These are phyloP conservation scores for Calliphora vicina DNA, from an alignment of 1,140 invertebrate species.

Conservation along the genomic window DNA sequence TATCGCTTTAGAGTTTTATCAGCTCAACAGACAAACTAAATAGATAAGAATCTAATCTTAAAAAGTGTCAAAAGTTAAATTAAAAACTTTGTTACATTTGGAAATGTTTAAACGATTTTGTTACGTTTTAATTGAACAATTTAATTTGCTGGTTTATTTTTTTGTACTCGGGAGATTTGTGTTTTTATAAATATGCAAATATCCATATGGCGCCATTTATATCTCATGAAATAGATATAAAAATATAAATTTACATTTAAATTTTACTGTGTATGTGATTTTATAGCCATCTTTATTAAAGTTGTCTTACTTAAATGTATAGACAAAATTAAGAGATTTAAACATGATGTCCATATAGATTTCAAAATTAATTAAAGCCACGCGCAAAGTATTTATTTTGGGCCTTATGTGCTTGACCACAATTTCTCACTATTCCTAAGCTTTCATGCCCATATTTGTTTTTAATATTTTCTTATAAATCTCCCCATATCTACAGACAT, in stretches of 20 bases:
- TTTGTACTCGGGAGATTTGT: not conserved
- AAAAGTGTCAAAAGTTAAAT: conserved; percentile 34
- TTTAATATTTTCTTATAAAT: no score
- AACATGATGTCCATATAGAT: conserved; percentile 14
- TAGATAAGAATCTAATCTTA: conserved; percentile 31
- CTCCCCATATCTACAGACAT: no score
- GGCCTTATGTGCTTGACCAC: not conserved
- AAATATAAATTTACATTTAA: no score
- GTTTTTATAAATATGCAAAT: not conserved
- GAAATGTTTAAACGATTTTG: conserved; percentile 11
- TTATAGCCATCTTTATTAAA: not conserved
- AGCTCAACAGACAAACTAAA: not conserved
- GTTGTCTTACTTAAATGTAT: not conserved
- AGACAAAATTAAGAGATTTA: not conserved
- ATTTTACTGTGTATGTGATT: not conserved
- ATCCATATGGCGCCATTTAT: not conserved
- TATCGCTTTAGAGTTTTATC: no score
- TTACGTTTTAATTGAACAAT: conserved; percentile 29
- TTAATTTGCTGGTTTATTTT: conserved; percentile 12
- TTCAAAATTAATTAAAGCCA: conserved; percentile 18
- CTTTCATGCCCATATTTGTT: not conserved
- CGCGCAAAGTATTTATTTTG: conserved; percentile 11
- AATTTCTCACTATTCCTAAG: not conserved
- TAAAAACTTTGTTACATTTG: conserved; percentile 22
- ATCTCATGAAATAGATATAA: no score